Conservation (phyloP, 2,888 invertebrate genomes). For the Microplitis deprimator region DNA sequence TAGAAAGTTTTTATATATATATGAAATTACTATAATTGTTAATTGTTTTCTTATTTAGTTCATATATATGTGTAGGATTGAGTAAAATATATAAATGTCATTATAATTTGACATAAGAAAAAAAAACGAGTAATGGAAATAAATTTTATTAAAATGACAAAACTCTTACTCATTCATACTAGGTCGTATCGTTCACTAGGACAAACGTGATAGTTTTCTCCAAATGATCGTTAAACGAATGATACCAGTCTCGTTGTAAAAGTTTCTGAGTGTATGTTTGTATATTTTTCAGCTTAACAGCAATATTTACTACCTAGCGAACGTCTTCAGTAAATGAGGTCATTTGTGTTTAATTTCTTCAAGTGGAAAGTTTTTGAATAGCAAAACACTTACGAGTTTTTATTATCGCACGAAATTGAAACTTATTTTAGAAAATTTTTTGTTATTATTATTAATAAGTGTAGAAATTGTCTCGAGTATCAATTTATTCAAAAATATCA, state of each 20-base stretch:
- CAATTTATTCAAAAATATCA: too few relatives aligned
- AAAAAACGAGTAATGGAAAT: not conserved
- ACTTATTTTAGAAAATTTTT: not conserved
- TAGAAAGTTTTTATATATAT: not conserved
- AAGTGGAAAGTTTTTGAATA: constrained; percentile 14
- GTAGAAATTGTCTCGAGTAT: too few relatives aligned
- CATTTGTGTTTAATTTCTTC: constrained; percentile 15
- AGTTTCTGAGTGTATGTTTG: constrained; percentile 1
- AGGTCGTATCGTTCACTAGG: constrained; percentile 33
- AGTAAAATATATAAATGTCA: not conserved
- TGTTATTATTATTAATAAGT: too few relatives aligned
- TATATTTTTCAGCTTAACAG: not conserved
- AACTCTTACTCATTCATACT: constrained; percentile 13
- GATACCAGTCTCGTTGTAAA: constrained; percentile 10
- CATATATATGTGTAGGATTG: not conserved
- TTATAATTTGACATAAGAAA: not conserved
- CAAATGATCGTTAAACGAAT: constrained; percentile 30
- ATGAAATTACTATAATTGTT: not conserved
- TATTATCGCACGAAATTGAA: not conserved
- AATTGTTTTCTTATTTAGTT: not conserved
- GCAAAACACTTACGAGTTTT: not conserved
- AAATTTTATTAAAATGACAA: not conserved
- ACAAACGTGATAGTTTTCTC: constrained; percentile 36
- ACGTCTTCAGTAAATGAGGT: constrained; percentile 23
- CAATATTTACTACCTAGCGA: not conserved